Conservation (phyloP, 2,113 vertebrate species). For the Rutilus rutilus region DNA sequence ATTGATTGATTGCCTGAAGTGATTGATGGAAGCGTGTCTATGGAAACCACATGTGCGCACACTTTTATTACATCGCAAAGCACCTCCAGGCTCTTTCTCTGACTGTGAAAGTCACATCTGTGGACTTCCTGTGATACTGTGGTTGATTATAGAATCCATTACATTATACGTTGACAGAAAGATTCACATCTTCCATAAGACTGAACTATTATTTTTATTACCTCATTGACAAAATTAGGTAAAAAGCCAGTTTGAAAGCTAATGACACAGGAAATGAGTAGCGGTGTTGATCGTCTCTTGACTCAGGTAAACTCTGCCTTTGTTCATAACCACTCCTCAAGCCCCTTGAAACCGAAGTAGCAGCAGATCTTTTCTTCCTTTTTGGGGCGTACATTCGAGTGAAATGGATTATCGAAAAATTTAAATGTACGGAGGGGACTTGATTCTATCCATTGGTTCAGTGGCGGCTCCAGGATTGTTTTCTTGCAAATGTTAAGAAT, state of each 20-base stretch:
- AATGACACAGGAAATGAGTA: no score
- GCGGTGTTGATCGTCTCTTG: no score
- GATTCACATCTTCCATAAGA: neutral
- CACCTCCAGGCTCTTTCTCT: constrained; percentile 17
- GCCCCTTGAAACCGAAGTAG: neutral
- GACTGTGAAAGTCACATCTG: neutral
- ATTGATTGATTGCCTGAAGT: constrained; percentile 50
- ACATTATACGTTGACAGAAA: neutral
- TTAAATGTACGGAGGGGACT: no score
- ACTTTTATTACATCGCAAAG: constrained; percentile 4
- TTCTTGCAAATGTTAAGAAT: no score
- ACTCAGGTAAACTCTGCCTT: no score
- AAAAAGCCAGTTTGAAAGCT: neutral
- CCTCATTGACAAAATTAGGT: neutral
- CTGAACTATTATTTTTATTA: neutral
- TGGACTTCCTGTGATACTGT: neutral
- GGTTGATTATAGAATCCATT: neutral
- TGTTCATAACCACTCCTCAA: no score
- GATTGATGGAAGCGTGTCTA: constrained; percentile 48
- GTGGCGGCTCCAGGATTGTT: no score
- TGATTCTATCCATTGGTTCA: no score
- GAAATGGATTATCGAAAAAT: neutral
- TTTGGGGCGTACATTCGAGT: neutral
- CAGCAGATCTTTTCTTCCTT: neutral
- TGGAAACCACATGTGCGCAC: constrained; percentile 8